Conservation (phyloP, 2,888 invertebrate genomes). For the Lithophane semibrunnea region DNA sequence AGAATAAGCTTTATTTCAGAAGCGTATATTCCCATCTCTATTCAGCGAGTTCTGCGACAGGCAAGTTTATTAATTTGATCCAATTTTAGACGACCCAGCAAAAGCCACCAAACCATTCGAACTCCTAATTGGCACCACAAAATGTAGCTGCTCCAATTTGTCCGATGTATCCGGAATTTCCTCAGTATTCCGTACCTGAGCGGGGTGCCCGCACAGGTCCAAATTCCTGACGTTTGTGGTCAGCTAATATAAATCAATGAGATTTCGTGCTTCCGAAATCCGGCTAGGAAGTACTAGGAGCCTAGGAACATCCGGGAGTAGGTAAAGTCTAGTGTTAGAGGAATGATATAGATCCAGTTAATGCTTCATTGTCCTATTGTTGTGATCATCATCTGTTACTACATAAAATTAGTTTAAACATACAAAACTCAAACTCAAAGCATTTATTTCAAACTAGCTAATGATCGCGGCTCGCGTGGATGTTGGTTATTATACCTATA, state of each 20-base stretch:
- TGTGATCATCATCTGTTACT: neutral
- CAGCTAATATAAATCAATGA: conserved; percentile 38
- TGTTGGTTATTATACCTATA: too few relatives aligned
- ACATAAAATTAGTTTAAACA: too few relatives aligned
- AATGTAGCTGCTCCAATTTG: neutral
- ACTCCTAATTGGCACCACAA: conserved; percentile 1
- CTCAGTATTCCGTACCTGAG: conserved; percentile 18
- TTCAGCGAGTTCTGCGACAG: neutral
- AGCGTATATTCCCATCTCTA: neutral
- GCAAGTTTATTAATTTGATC: conserved; percentile 1
- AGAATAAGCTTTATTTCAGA: neutral
- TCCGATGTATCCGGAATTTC: conserved; percentile 4
- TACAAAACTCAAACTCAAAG: too few relatives aligned
- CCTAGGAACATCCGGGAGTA: conserved; percentile 1
- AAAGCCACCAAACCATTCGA: neutral
- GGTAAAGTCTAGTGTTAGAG: neutral
- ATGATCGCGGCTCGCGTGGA: too few relatives aligned
- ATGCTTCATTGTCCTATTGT: conserved; percentile 23
- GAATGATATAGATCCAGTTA: conserved; percentile 3
- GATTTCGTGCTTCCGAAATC: conserved; percentile 37
- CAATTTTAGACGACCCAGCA: neutral
- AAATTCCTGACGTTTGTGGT: conserved; percentile 12
- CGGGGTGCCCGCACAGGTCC: neutral
- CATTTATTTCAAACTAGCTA: too few relatives aligned
- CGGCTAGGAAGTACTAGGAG: neutral